A percentile compares a stretch with the other conserved stretches of the same genome.
Conservation (phyloP, 2,113 vertebrate genomes). For the Brachionichthys hirsutus region DNA sequence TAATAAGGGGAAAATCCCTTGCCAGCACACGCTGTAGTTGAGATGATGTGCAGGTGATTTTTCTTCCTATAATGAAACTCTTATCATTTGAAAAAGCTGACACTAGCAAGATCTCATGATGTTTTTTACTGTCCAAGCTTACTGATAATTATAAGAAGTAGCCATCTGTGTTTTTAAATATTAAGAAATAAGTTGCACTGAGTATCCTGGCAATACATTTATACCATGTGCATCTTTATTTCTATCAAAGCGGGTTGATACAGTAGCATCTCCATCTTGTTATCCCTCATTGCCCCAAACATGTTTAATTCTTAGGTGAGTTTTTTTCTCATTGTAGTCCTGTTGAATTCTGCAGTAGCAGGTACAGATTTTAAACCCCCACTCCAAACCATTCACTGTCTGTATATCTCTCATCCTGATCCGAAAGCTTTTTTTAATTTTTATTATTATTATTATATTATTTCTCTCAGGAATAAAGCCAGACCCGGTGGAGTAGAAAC, state of each 20-base stretch:
- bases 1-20: conserved; percentile 32
- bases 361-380: conserved; percentile 27
- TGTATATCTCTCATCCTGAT: conserved; percentile 51
- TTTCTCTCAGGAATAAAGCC: conserved; percentile 69
- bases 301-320: conserved; percentile 7
- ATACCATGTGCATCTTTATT: conserved; percentile 2
- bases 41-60: conserved; percentile 13
- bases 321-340: conserved; percentile 21
- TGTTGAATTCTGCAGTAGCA: conserved; percentile 41
- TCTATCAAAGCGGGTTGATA: neutral
- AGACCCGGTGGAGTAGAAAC: conserved; percentile 56
- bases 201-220: neutral
- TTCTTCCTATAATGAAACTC: conserved; percentile 15
- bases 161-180: conserved; percentile 11
- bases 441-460: conserved; percentile 51
- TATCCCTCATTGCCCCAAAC: conserved; percentile 8
- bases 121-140: conserved; percentile 13
- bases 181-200: neutral
- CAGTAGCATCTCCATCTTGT: neutral
- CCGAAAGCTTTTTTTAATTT: conserved; percentile 41
- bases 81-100: conserved; percentile 29
- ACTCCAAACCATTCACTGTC: no score
- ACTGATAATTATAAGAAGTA: conserved; percentile 7
- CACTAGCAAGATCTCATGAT: conserved; percentile 17
- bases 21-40: conserved; percentile 14